phyloP scores from a whole-genome alignment of 1,140 invertebrate genomes.

The Papilio machaon region DNA sequence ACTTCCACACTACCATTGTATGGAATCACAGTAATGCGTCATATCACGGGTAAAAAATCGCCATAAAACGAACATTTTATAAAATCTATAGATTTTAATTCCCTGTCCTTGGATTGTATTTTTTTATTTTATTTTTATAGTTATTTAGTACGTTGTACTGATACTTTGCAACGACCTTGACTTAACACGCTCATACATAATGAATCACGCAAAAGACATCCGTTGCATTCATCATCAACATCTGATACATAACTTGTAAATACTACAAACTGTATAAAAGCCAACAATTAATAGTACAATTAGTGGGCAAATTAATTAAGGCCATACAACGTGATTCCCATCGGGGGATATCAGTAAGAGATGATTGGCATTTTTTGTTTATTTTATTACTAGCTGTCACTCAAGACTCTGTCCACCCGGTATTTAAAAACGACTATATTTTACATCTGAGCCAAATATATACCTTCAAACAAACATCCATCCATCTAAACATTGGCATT shows the following conservation, averaged over 20 bases:
- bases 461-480: too few relatives aligned
- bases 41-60: too few relatives aligned
- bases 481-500: too few relatives aligned
- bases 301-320: neutral
- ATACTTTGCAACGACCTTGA: constrained; percentile 13
- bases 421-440: too few relatives aligned
- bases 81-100: too few relatives aligned
- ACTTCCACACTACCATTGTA: neutral
- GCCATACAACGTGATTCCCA: neutral
- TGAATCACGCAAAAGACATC: constrained; percentile 13
- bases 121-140: neutral
- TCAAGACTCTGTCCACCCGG: too few relatives aligned
- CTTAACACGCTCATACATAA: neutral
- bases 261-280: too few relatives aligned
- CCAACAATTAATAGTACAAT: too few relatives aligned
- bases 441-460: too few relatives aligned
- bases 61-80: too few relatives aligned
- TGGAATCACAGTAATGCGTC: neutral
- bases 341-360: neutral
- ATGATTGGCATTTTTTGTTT: neutral
- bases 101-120: too few relatives aligned
- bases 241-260: neutral
- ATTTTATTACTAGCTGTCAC: too few relatives aligned
- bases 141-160: neutral
- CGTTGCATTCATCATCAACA: neutral